Conservation (phyloP, 2,797 vertebrate species). For the Florisuga fusca region DNA sequence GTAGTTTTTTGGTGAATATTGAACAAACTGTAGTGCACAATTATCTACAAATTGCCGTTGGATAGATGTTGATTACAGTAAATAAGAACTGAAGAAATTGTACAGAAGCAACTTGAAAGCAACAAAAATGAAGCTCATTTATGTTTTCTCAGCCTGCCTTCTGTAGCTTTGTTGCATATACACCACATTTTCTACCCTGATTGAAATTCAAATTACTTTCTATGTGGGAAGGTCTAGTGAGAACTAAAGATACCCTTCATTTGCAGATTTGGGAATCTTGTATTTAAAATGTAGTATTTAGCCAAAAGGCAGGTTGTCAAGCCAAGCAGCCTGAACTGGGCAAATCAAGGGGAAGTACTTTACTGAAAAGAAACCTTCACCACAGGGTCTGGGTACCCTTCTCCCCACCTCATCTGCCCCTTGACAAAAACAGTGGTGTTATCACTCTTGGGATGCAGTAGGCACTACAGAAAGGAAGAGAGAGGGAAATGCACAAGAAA, state of each 20-base stretch:
- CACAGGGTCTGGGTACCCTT: rapidly evolving
- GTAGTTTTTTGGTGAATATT: constrained; percentile 12
- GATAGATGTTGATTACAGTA: constrained; percentile 56
- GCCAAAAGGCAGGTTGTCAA: neutral
- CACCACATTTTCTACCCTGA: neutral
- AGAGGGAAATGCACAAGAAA: neutral
- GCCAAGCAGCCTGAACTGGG: neutral
- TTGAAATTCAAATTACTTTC: constrained; percentile 61
- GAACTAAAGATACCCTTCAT: constrained; percentile 18
- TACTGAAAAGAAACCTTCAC: neutral
- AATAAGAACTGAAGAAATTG: constrained; percentile 28
- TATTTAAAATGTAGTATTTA: neutral
- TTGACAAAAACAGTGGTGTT: neutral
- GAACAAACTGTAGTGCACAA: constrained; percentile 32
- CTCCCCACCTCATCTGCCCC: neutral
- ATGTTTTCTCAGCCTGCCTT: constrained; percentile 39
- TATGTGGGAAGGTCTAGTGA: constrained; percentile 18
- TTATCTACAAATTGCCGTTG: constrained; percentile 49
- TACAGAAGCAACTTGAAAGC: constrained; percentile 34
- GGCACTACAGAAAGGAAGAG: rapidly evolving
- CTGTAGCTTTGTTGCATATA: constrained; percentile 29
- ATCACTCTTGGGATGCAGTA: neutral
- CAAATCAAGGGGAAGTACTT: neutral
- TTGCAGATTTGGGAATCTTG: neutral
- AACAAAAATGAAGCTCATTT: constrained; percentile 47